These are phyloP conservation scores for Dunckerocampus dactyliophorus DNA, from an alignment of 2,113 vertebrate species.

Conservation along the genomic window DNA sequence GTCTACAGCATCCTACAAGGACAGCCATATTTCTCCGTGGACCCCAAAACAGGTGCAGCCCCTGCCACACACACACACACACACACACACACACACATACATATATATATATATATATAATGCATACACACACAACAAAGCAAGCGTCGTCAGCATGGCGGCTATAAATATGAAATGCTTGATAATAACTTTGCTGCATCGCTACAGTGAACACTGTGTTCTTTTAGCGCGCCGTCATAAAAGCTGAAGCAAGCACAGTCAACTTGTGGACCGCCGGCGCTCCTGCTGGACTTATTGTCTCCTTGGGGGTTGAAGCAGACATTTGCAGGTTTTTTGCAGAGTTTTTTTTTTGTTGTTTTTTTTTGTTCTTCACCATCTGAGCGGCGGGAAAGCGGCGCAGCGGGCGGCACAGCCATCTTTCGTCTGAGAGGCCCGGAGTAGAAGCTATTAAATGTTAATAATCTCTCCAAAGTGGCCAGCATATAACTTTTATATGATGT, in stretches of 20 bases:
- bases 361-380: constrained; percentile 31
- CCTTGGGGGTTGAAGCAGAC: constrained; percentile 44
- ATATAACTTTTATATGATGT: constrained; percentile 44
- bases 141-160: background rate
- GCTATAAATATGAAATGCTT: constrained; percentile 10
- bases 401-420: constrained; percentile 25
- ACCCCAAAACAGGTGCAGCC: constrained; percentile 87
- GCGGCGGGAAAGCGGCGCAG: background rate
- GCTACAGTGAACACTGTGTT: constrained; percentile 19
- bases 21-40: constrained; percentile 96
- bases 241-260: constrained; percentile 34
- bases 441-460: constrained; percentile 68
- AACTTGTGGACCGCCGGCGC: constrained; percentile 28
- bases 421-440: constrained; percentile 42
- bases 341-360: too few species aligned
- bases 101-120: too few species aligned
- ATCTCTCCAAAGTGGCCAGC: constrained; percentile 39
- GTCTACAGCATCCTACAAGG: constrained; percentile 97
- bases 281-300: constrained; percentile 36
- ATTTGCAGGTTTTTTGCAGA: constrained; percentile 25
- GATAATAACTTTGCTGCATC: constrained; percentile 8
- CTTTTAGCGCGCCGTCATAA: constrained; percentile 41
- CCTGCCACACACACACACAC: too few species aligned
- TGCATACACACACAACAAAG: background rate
- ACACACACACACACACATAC: too few species aligned